These are phyloP conservation scores for Glaucopsyche alexis DNA, from an alignment of 2,888 invertebrate genomes.

Conservation along the genomic window DNA sequence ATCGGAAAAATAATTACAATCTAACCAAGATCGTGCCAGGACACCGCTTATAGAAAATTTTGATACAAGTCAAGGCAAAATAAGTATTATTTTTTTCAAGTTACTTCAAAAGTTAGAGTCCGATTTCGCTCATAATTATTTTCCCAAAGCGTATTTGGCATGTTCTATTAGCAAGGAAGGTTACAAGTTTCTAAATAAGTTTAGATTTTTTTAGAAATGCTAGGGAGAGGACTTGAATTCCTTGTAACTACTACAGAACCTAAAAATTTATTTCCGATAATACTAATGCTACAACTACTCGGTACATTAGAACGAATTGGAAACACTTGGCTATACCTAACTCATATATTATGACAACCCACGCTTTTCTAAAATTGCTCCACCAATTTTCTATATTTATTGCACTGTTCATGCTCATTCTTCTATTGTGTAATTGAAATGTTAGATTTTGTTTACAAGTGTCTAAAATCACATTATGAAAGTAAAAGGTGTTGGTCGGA, in stretches of 20 bases:
- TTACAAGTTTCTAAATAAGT: too few relatives aligned
- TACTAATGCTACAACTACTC: neutral
- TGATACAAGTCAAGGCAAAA: too few relatives aligned
- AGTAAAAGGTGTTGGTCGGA: neutral
- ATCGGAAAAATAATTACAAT: too few relatives aligned
- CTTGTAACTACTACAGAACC: neutral
- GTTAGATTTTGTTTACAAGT: neutral
- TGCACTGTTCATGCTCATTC: neutral
- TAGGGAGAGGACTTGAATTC: too few relatives aligned
- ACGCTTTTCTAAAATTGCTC: constrained; percentile 12
- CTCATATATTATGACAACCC: neutral
- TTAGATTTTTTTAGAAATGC: too few relatives aligned
- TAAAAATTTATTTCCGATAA: constrained; percentile 8
- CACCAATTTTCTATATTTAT: constrained; percentile 2
- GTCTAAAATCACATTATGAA: neutral
- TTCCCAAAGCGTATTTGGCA: too few relatives aligned
- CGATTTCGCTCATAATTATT: too few relatives aligned
- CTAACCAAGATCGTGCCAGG: too few relatives aligned
- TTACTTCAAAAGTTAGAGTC: too few relatives aligned
- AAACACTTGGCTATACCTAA: constrained; percentile 1
- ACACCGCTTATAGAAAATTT: too few relatives aligned
- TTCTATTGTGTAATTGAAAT: neutral
- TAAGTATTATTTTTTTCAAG: too few relatives aligned
- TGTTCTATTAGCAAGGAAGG: too few relatives aligned
- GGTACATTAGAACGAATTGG: neutral